Conservation (phyloP, 2,113 vertebrate genomes). For the Zapornia atra region DNA sequence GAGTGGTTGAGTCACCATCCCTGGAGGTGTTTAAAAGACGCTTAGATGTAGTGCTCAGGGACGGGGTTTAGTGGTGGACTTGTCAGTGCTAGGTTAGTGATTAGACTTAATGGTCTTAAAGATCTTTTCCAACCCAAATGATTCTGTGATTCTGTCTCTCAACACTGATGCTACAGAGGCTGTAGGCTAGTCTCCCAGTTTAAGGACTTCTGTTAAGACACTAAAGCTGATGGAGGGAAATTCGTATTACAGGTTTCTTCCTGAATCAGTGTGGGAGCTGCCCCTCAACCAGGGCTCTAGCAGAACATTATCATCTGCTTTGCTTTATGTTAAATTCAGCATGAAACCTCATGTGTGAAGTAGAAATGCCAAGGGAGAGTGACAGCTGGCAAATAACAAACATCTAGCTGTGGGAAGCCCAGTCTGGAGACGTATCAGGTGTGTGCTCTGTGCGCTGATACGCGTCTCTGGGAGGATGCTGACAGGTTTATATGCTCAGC, state of each 20-base stretch:
- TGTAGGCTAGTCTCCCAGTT: neutral
- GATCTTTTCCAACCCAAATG: too few species aligned
- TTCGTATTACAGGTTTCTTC: neutral
- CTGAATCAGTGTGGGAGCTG: neutral
- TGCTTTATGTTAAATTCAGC: neutral
- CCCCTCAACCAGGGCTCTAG: neutral
- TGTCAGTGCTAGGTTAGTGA: too few species aligned
- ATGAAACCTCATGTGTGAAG: neutral
- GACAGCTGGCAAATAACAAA: neutral
- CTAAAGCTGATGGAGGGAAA: neutral
- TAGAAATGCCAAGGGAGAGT: neutral
- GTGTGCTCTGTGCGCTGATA: neutral
- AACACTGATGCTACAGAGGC: neutral
- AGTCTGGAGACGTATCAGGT: neutral
- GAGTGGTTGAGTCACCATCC: too few species aligned
- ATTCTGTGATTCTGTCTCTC: neutral
- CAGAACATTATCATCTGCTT: neutral
- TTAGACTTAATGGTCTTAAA: too few species aligned
- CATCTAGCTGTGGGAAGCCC: neutral
- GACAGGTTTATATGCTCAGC: neutral
- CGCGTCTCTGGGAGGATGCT: neutral
- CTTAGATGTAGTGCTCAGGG: too few species aligned
- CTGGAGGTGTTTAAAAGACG: too few species aligned
- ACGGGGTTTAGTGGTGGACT: too few species aligned
- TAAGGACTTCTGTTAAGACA: neutral